These are phyloP conservation scores for mouse (Mus musculus) DNA, from an alignment of 2,113 vertebrate species.

Conservation along the genomic window GRCm39 chrX:84375501-84376000, in stretches of 20 bases:
- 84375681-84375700: not conserved
- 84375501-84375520: not conserved
- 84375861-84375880: not conserved
- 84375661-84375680: slow-evolving; percentile 13
- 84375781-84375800: not conserved
- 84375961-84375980: not conserved
- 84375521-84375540: not conserved
- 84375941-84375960: not conserved
- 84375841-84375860: not conserved
- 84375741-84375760: slow-evolving; percentile 29
- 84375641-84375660: not conserved
- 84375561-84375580: not conserved
- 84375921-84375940: not conserved
- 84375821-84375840: not conserved
- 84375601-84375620: not conserved
- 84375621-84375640: not conserved
- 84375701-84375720: not conserved
- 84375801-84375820: slow-evolving; percentile 2
- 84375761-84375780: slow-evolving; percentile 23
- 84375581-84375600: not conserved
- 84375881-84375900: not conserved
- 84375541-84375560: not conserved
- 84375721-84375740: not conserved
- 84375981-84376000: not conserved
- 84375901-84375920: not conserved